These are phyloP conservation scores for Rhagonycha fulva DNA, from an alignment of 2,888 invertebrate genomes.

Conservation along the genomic window DNA sequence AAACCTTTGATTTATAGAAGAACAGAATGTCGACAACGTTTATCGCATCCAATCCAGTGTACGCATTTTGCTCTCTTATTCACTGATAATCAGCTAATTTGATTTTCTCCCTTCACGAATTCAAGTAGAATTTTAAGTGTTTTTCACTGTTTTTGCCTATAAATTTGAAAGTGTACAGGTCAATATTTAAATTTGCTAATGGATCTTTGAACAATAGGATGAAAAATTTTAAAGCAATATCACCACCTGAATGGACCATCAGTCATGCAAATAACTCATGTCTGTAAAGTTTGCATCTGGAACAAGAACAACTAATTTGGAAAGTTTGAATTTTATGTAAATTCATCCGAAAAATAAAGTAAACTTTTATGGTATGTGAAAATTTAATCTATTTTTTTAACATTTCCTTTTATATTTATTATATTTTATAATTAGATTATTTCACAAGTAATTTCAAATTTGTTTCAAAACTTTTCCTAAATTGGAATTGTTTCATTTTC, in stretches of 20 bases:
- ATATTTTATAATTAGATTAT: neutral
- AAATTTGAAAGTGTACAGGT: neutral
- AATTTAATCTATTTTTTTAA: neutral
- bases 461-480: neutral
- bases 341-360: neutral
- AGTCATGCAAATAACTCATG: constrained; percentile 11
- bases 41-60: neutral
- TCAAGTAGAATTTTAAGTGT: neutral
- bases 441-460: neutral
- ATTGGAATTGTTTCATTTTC: neutral
- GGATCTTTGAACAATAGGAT: neutral
- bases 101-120: neutral
- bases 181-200: neutral
- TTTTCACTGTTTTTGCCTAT: neutral
- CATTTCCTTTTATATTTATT: neutral
- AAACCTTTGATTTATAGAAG: constrained; percentile 10
- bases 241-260: constrained; percentile 2
- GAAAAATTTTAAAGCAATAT: neutral
- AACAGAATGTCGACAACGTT: neutral
- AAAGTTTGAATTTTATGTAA: constrained; percentile 14
- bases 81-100: neutral
- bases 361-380: neutral
- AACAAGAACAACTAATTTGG: constrained; percentile 12
- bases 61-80: too few species aligned
- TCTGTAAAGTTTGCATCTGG: constrained; percentile 9